Evolutionary conservation across 1,140 invertebrate genomes (phyloP), one percentile per base, ranked within the genome.

Genomic region (Micrasema minimum): DNA sequence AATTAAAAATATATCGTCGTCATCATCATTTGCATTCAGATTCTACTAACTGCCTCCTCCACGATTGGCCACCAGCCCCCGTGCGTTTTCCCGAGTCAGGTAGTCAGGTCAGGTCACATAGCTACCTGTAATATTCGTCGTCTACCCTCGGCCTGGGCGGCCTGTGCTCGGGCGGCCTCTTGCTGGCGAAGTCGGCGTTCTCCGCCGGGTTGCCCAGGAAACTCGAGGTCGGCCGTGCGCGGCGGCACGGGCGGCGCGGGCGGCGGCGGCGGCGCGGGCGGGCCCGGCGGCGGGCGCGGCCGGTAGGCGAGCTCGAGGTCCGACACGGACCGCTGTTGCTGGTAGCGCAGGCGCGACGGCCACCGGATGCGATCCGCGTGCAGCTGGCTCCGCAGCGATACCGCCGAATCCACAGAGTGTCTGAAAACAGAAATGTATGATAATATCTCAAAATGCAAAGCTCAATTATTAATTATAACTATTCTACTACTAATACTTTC

Each of bases 341-440:
- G 84, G 82, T 80, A 80, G 78, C 82, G 78, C 80, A 81, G 82
- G 76, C 81, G 80, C 75, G 81, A 80, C 37, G 73, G 69, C 73
- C 73, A 75, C 77, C 83, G 82, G 80, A 85, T 85, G 75, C 82
- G 83, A 81, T 85, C 83, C 77, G 84, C 83, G 83, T 85, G 83
- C 82, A 83, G 82, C 80, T 85, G 83, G 76, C 82, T 85, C 80
- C 82, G 84, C 82, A 84, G 82, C 80, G 83, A 85, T 80, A 82
- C 81, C 79, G 84, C 83, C 81, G 83, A 84, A 80, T 85, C 83
- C 79, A 85, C 83, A 77, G 83, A 85, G 80, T 85, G 83, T 76
- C 83, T 85, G 82, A n/a, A n/a, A n/a, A n/a, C n/a, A n/a, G 62
- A 84, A 83, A 41, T n/a, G 26, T 31, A 31, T 7, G 26, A 31